Evolutionary conservation across 2,888 invertebrate species (phyloP), one percentile per base, ranked within the genome.

Genomic region (Meiosimyza decipiens): DNA sequence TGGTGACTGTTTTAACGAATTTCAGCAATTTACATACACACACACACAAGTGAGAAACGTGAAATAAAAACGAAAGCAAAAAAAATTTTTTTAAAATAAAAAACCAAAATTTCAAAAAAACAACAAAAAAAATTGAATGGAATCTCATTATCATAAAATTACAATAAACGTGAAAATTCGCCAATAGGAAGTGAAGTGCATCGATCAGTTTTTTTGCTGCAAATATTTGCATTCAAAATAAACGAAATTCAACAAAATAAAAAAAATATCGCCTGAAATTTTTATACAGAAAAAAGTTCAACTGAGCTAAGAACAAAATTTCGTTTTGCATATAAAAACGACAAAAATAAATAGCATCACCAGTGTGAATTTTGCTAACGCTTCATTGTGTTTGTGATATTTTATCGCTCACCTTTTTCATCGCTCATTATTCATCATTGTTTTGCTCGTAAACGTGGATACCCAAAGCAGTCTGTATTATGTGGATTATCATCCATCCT

Each of bases 401-500:
- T 40, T 40, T 40, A 40, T 40, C 40, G 9, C 40, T 40, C 40
- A 40, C 40, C 40, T 40, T 40, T 40, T 40, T 40, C 40, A 40
- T 9, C 40, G 9, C 40, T 40, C 16, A 54, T 16, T 64, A n/a
- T 60, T 13, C 62, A 47, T 65, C 40, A 51, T 68, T 51, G 68
- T 22, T 33, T 28, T 59, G 22, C 72, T 40, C 33, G 69, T 75
- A 72, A 74, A 74, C 71, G 75, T 78, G 77, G 78, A 78, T 76
- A 75, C 75, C 76, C 75, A 77, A 73, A 62, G 75, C 75, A 63
- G 71, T 72, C 70, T 73, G 59, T 78, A 79, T 77, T 78, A 79
- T 79, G 79, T 79, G 76, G 77, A 78, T 75, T 78, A 79, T 40
- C 40, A 40, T 75, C 76, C 68, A 60, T 69, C 73, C 51, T 71